Evolutionary conservation across 2,888 invertebrate species (phyloP).

Genomic region (Endotricha flammealis): DNA sequence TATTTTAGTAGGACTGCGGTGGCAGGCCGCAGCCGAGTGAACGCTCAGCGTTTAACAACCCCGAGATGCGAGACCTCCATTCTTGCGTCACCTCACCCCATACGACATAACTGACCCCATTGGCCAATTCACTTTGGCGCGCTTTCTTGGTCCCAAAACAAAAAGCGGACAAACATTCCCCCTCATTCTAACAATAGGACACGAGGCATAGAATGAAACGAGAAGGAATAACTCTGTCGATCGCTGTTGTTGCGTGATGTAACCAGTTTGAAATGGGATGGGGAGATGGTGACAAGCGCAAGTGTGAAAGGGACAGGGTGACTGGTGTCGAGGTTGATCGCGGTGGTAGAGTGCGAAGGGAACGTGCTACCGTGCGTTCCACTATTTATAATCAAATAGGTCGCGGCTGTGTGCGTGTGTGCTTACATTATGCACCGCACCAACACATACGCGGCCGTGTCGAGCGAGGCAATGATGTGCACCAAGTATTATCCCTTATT

Average conservation of each 20-base stretch:
- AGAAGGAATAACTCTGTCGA: constrained; percentile 44
- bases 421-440: constrained; percentile 69
- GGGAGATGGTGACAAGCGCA: constrained; percentile 22
- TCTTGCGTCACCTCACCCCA: constrained; percentile 77
- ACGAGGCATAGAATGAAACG: constrained; percentile 35
- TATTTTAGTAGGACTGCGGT: constrained; percentile 53
- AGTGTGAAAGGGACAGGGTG: constrained; percentile 43
- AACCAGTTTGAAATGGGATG: constrained; percentile 56
- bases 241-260: constrained; percentile 61
- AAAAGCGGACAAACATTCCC: constrained; percentile 36
- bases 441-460: constrained; percentile 41
- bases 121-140: constrained; percentile 69
- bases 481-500: constrained; percentile 75
- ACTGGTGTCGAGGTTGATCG: constrained; percentile 61
- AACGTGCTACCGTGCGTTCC: constrained; percentile 77
- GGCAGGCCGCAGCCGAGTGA: constrained; percentile 66
- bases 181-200: constrained; percentile 42
- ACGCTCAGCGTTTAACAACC: constrained; percentile 70
- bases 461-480: constrained; percentile 74
- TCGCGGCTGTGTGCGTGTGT: constrained; percentile 58
- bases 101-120: constrained; percentile 41
- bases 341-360: constrained; percentile 72
- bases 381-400: constrained; percentile 76
- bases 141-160: constrained; percentile 56
- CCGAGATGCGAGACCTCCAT: constrained; percentile 52